Percentiles rank a stretch among this genome's conserved stretches.
These are phyloP conservation scores for Dasyornis broadbenti DNA, from an alignment of 2,113 vertebrate genomes.

Conservation along the genomic window DNA sequence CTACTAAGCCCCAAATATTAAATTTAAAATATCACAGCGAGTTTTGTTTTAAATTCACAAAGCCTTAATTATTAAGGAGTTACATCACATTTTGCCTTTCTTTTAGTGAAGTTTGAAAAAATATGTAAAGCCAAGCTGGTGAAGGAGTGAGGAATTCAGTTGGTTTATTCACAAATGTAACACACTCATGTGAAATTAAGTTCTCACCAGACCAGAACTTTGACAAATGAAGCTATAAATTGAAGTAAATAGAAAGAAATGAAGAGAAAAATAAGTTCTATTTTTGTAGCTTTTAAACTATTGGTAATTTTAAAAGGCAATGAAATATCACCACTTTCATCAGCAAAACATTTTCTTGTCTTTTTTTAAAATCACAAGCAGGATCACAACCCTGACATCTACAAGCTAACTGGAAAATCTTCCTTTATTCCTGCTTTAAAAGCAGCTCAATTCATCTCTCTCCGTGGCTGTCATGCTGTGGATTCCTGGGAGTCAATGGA, in stretches of 20 bases:
- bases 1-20: neutral
- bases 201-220: neutral
- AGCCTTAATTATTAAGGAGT: neutral
- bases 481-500: neutral
- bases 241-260: constrained; percentile 7
- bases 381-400: neutral
- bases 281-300: neutral
- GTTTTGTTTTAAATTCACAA: neutral
- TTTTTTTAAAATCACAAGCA: neutral
- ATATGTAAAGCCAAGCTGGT: neutral
- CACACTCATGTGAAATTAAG: neutral
- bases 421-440: neutral
- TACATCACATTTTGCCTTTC: neutral
- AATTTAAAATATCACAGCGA: constrained; percentile 6
- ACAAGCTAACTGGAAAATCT: neutral
- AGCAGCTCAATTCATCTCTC: constrained; percentile 9
- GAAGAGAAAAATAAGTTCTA: neutral
- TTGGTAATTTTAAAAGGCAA: neutral
- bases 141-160: neutral
- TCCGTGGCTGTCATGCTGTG: neutral
- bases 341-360: neutral
- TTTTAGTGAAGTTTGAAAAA: neutral
- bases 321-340: constrained; percentile 7
- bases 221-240: constrained; percentile 5
- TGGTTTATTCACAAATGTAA: neutral